Conservation (phyloP, 2,113 vertebrate species). For the Chunga burmeisteri region DNA sequence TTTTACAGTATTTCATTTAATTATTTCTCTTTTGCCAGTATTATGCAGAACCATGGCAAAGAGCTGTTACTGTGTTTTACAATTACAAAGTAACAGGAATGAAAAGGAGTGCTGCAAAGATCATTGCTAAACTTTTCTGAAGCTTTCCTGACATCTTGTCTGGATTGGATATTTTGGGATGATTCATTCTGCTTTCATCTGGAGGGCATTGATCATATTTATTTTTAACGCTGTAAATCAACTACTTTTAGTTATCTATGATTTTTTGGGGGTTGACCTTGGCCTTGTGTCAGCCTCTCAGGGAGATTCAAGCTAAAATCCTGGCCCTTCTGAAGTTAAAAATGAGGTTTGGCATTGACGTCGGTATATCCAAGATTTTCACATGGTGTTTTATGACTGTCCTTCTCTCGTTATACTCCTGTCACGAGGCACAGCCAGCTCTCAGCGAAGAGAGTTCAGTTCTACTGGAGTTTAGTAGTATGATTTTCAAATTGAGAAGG, state of each 20-base stretch:
- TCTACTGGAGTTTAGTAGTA: not conserved
- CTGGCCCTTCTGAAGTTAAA: not conserved
- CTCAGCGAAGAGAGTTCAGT: not conserved
- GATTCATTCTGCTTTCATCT: not conserved
- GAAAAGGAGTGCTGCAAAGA: not conserved
- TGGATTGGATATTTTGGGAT: not conserved
- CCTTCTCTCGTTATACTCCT: not conserved
- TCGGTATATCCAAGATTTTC: not conserved
- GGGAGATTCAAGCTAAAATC: not conserved
- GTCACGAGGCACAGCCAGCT: not conserved
- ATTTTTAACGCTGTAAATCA: not conserved
- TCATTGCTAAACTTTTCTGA: not conserved
- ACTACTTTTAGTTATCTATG: not conserved
- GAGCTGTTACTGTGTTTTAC: not conserved
- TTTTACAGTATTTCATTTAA: constrained; percentile 2
- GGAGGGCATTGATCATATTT: not conserved
- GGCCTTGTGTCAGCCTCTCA: not conserved
- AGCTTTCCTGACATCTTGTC: not conserved
- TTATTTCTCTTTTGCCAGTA: not conserved
- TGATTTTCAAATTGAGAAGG: not conserved
- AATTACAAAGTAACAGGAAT: not conserved
- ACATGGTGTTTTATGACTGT: not conserved
- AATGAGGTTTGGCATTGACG: not conserved
- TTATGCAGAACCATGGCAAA: not conserved
- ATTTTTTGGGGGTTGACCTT: not conserved